A percentile compares a stretch with the other conserved stretches of the same genome.
Conservation (phyloP, 2,797 vertebrate genomes). For the Decapterus maruadsi region DNA sequence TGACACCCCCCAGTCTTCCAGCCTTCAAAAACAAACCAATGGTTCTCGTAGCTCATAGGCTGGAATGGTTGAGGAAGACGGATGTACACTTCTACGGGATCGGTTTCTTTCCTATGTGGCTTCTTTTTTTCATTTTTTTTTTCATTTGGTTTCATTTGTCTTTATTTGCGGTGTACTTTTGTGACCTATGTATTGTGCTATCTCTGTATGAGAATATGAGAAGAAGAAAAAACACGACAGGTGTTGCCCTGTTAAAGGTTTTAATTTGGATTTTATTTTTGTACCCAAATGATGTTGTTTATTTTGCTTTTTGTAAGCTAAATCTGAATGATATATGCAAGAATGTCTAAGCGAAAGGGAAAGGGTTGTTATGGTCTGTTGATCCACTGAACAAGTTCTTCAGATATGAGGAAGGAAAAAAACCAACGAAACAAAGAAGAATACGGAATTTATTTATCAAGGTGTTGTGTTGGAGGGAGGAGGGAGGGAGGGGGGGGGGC, state of each 20-base stretch:
- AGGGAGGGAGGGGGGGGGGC: slow-evolving; percentile 1
- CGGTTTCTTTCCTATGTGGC: slow-evolving; percentile 71
- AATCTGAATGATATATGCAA: slow-evolving; percentile 72
- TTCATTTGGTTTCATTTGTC: slow-evolving; percentile 38
- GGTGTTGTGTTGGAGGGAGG: slow-evolving; percentile 41
- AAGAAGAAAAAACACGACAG: slow-evolving; percentile 40
- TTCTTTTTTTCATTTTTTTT: slow-evolving; percentile 37
- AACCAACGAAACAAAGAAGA: not conserved
- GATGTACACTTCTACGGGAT: slow-evolving; percentile 69
- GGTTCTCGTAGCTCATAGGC: slow-evolving; percentile 53
- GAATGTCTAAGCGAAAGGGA: slow-evolving; percentile 70
- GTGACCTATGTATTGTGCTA: slow-evolving; percentile 82
- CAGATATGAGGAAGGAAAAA: slow-evolving; percentile 24
- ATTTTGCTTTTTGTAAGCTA: slow-evolving; percentile 79
- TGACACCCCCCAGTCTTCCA: slow-evolving; percentile 46
- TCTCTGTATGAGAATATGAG: slow-evolving; percentile 66
- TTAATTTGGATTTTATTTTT: slow-evolving; percentile 89
- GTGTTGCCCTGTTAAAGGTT: slow-evolving; percentile 69
- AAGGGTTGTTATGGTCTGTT: slow-evolving; percentile 43
- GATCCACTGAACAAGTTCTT: slow-evolving; percentile 60
- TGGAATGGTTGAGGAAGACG: slow-evolving; percentile 58
- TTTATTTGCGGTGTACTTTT: slow-evolving; percentile 81
- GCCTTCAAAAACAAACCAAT: slow-evolving; percentile 38
- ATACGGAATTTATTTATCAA: slow-evolving; percentile 62
- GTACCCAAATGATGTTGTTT: slow-evolving; percentile 80